Percentiles rank a stretch among this genome's conserved stretches.
Conservation (phyloP, 2,797 vertebrate genomes). For the Siniperca undulata region DNA sequence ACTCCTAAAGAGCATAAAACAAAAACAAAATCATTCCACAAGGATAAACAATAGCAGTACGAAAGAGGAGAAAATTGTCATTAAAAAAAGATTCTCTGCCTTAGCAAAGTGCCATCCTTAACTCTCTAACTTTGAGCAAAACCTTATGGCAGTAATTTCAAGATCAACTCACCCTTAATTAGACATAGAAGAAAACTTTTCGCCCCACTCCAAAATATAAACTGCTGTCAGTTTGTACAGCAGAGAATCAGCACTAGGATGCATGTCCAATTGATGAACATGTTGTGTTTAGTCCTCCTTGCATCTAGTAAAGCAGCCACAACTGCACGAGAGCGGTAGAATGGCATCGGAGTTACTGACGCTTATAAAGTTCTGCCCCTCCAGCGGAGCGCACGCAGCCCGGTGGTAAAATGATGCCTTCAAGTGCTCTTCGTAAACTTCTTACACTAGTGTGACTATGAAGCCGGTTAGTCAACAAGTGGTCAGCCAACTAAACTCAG, state of each 20-base stretch:
- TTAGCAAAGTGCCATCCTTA: slow-evolving; percentile 39
- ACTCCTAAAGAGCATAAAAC: slow-evolving; percentile 84
- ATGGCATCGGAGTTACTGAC: slow-evolving; percentile 33
- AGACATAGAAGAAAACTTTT: slow-evolving; percentile 64
- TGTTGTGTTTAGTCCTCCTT: slow-evolving; percentile 35
- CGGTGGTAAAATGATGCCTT: slow-evolving; percentile 66
- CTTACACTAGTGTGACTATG: neutral
- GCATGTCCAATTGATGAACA: slow-evolving; percentile 30
- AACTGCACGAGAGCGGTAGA: slow-evolving; percentile 22
- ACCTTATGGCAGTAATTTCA: slow-evolving; percentile 14
- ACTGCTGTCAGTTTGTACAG: neutral
- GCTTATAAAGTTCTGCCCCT: slow-evolving; percentile 60
- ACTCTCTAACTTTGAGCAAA: slow-evolving; percentile 32
- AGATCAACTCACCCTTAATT: slow-evolving; percentile 76
- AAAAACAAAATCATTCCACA: slow-evolving; percentile 78
- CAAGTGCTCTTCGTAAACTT: slow-evolving; percentile 63
- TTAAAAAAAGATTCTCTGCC: slow-evolving; percentile 32
- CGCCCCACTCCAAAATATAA: slow-evolving; percentile 19
- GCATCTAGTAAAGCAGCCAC: slow-evolving; percentile 54
- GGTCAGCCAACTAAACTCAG: neutral
- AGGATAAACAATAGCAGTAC: slow-evolving; percentile 48
- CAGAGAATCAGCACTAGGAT: neutral
- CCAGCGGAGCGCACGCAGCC: slow-evolving; percentile 46
- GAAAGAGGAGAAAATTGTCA: slow-evolving; percentile 47
- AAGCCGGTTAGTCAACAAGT: slow-evolving; percentile 19